Base-by-base conservation (phyloP, 1,140 invertebrate species). In the Telenomus remus region DNA sequence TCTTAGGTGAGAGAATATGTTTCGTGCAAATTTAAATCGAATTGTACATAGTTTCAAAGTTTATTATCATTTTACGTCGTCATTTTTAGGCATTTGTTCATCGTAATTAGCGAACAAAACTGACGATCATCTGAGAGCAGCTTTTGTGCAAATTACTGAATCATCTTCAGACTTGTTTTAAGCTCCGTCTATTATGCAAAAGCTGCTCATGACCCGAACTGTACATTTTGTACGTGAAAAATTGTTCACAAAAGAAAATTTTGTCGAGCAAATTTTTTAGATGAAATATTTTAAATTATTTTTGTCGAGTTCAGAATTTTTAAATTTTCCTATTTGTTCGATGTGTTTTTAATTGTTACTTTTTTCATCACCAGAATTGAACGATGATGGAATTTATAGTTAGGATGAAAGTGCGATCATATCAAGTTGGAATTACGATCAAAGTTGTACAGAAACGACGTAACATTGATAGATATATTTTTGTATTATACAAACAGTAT, bases 81-180 rank as follows among this genome's bases (percentile, higher is more conserved):
- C 1, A 27, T 27, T 27, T n/a, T 27, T 27, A 27, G 19, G 19
- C 19, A 6, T 27, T 27, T 6, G 19, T 1, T 27, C 19, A 27
- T 27, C 6, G 19, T 27, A 60, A 69, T 43, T 15, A 47, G 60
- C 16, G 37, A 27, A 27, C n/a, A 46, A n/a, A 54, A 60, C 63
- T 71, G 39, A 70, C 43, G 43, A 48, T 69, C 49, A 48, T 69
- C 60, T 54, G 39, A 53, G 47, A 61, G 37, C 15, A 55, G 66
- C 27, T 37, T n/a, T n/a, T 50, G 66, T 39, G 66, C 55, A 57
- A 55, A 61, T 54, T 44, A 59, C 33, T 47, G 39, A 53, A 60
- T 12, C 35, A 61, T 69, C 49, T 55, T 69, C 10, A 11, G 27
- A 54, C 13, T 47, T 70, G 9, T 60, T 56, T 57, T 48, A 14